A percentile compares a stretch with the other conserved stretches of the same genome.
Evolutionary conservation across 2,113 vertebrate species (phyloP).

Genomic region (Poecilia latipinna): DNA sequence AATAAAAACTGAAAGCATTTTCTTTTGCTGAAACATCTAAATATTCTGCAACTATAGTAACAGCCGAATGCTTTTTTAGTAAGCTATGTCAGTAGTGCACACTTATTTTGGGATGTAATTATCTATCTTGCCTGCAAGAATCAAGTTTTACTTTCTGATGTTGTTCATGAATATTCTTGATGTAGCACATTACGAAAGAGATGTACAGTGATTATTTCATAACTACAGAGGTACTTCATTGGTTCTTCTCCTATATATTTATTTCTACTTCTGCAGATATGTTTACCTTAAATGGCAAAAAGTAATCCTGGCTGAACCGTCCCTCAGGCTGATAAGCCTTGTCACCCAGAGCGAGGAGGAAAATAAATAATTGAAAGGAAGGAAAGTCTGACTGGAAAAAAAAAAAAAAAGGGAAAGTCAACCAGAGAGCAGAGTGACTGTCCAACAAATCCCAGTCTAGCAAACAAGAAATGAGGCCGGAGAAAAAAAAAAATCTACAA

Average conservation of each 20-base stretch:
- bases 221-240: neutral
- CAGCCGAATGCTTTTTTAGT: neutral
- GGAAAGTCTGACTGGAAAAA: neutral
- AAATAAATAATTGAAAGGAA: constrained; percentile 5
- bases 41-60: neutral
- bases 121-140: neutral
- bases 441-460: neutral
- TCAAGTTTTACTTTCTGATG: neutral
- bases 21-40: neutral
- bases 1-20: neutral
- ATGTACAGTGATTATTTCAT: neutral
- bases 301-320: neutral
- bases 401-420: neutral
- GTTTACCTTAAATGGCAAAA: constrained; percentile 6
- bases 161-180: neutral
- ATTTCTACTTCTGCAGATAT: neutral
- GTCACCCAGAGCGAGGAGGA: neutral
- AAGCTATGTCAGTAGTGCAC: neutral
- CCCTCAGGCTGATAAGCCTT: neutral
- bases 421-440: neutral
- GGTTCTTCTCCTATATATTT: neutral
- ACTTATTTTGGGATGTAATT: neutral
- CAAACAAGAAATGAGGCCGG: neutral
- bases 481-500: neutral
- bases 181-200: neutral